phyloP scores from a whole-genome alignment of 2,113 vertebrate genomes.

The Pituophis catenifer region DNA sequence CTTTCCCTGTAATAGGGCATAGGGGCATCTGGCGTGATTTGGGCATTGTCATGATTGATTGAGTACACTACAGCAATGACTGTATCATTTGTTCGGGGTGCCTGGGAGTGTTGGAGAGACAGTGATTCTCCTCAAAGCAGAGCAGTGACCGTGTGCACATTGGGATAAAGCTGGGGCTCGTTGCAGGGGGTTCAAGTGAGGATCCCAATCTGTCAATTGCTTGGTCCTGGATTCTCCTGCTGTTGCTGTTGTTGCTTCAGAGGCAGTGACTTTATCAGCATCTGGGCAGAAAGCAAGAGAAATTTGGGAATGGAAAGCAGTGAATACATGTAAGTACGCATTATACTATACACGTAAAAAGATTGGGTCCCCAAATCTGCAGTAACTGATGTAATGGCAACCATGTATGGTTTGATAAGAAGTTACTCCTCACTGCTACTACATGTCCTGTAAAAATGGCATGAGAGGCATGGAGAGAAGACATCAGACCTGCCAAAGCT shows the following conservation, averaged over 20 bases:
- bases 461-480: neutral
- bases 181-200: slow-evolving; percentile 18
- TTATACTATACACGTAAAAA: neutral
- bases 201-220: neutral
- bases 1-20: slow-evolving; percentile 16
- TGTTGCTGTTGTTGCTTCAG: neutral
- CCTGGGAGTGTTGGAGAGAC: slow-evolving; percentile 11
- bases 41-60: neutral
- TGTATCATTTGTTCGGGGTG: slow-evolving; percentile 9
- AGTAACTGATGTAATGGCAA: neutral
- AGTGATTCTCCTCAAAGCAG: slow-evolving; percentile 13
- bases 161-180: neutral
- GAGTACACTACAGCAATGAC: neutral
- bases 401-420: neutral
- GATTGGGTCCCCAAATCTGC: neutral
- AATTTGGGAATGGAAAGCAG: neutral
- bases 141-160: slow-evolving; percentile 28
- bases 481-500: neutral
- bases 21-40: slow-evolving; percentile 18
- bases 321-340: neutral
- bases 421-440: neutral
- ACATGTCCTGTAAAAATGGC: neutral
- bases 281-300: neutral
- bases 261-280: neutral
- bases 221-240: neutral